phyloP scores from a whole-genome alignment of 2,797 vertebrate genomes.

The Clarias fuscus region DNA sequence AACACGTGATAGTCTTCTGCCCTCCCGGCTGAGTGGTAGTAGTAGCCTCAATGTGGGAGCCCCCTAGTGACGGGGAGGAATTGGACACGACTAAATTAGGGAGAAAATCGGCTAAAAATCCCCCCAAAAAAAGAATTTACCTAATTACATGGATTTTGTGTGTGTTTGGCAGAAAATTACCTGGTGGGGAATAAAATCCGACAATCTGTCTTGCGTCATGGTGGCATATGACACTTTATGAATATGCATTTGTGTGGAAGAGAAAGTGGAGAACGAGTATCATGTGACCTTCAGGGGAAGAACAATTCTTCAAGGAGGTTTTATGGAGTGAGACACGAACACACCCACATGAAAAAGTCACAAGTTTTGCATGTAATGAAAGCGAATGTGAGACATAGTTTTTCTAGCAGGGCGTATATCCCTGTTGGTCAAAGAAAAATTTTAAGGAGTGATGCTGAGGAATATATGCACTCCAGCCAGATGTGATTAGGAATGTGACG shows the following conservation, averaged over 20 bases:
- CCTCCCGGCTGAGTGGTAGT: no score
- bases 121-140: no score
- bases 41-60: no score
- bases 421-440: conserved; percentile 34
- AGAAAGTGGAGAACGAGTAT: neutral
- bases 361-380: neutral
- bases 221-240: conserved; percentile 23
- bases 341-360: neutral
- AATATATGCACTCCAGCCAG: conserved; percentile 79
- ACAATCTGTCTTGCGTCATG: neutral
- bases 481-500: conserved; percentile 82
- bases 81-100: no score
- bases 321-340: neutral
- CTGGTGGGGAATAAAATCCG: neutral
- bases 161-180: neutral
- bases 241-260: conserved; percentile 14
- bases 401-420: conserved; percentile 22
- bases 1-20: no score
- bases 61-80: no score
- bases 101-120: no score
- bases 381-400: neutral
- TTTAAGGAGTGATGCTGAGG: conserved; percentile 56
- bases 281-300: neutral
- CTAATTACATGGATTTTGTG: neutral
- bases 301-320: neutral